Base-by-base conservation (phyloP, 2,797 vertebrate species). In the Acanthis flammea region DNA sequence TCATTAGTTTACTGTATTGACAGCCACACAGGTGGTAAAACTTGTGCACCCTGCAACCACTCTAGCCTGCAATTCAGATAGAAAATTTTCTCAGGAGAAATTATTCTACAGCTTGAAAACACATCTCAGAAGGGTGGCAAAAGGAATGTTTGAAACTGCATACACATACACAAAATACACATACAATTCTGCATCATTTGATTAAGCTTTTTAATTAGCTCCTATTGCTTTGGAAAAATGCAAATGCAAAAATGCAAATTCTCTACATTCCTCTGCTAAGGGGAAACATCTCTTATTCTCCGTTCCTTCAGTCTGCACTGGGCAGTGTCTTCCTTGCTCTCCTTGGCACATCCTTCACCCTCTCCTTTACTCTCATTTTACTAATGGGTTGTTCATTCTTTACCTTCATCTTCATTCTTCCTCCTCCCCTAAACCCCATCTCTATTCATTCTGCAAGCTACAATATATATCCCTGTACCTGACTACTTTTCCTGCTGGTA, bases 401-500 rank as follows among this genome's bases (percentile, higher is more conserved):
- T 11, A 76, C 33, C 16, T 66, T 45, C 27, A 76, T 37, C 16
- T 66, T 45, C 23, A n/a, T 60, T 60, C 17, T 31, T 54, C 30
- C 24, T 54, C 12, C 19, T 58, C 19, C 19, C 50, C 51, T 16
- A 35, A 12, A 50, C 2, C 6, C 13, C 0, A 1, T 12, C 12
- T 67, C 41, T 35, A 82, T 7, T 62, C 19, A 42, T 67, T 71
- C 48, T 74, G 17, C 44, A 90, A 60, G 41, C 53, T 65, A 37
- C 18, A 73, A 5, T 6, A 14, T 7, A 35, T 4, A 66, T 2
- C n/a, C 24, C 18, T 6, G 0, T 30, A 35, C 33, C 31, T 24
- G 41, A 63, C 31, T 78, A 25, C 33, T 63, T 55, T 47, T 55
- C 31, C 17, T 53, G 55, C 25, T 28, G 48, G 17, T 25, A 77